A percentile compares a stretch with the other conserved stretches of the same genome.
phyloP scores from a whole-genome alignment of 2,113 vertebrate genomes.

The Athene cunicularia region DNA sequence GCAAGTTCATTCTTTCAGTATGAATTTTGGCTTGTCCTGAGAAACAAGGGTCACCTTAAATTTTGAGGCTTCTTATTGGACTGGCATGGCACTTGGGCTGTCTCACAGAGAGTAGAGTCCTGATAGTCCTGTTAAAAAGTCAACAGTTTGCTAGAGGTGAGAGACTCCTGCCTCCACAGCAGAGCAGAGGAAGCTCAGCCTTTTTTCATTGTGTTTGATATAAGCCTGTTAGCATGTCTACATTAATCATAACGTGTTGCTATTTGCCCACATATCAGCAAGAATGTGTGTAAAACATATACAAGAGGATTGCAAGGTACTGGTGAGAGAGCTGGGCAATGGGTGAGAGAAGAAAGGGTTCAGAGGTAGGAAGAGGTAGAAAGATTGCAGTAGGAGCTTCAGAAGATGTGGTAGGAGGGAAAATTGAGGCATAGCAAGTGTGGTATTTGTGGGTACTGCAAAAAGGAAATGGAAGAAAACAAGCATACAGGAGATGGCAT shows the following conservation, averaged over 20 bases:
- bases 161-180: not conserved
- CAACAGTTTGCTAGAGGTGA: not conserved
- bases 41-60: not conserved
- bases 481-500: not conserved
- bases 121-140: not conserved
- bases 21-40: not conserved
- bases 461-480: not conserved
- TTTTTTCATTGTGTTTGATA: not conserved
- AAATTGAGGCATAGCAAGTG: not conserved
- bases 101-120: not conserved
- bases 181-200: not conserved
- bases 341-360: not conserved
- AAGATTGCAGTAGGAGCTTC: not conserved
- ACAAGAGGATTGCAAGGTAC: not conserved
- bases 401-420: not conserved
- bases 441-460: not conserved
- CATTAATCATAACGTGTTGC: not conserved
- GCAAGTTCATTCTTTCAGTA: not conserved
- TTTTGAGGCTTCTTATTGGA: not conserved
- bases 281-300: not conserved
- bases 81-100: not conserved
- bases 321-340: accelerated
- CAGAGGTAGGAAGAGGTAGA: not conserved
- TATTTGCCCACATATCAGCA: not conserved
- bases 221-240: not conserved